phyloP scores from a whole-genome alignment of 2,888 invertebrate genomes.

The Ernsta delagoae region DNA sequence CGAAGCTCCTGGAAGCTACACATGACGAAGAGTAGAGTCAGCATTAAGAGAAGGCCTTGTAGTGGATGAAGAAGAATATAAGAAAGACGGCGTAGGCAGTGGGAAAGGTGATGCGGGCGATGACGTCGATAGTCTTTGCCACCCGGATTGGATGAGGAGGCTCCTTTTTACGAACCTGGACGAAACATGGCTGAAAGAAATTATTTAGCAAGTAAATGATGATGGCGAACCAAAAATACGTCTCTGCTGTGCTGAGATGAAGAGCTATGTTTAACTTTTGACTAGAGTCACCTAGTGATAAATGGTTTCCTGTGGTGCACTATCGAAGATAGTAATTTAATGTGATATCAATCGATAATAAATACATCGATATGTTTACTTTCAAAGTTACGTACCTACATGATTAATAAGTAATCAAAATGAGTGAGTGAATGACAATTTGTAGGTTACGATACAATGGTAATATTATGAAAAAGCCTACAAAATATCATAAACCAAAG shows the following conservation, averaged over 20 bases:
- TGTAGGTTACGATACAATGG: background rate
- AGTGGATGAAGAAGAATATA: slow-evolving; percentile 97
- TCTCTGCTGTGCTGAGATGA: slow-evolving; percentile 11
- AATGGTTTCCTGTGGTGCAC: slow-evolving; percentile 6
- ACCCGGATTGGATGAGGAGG: slow-evolving; percentile 96
- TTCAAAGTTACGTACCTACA: too few species aligned
- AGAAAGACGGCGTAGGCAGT: slow-evolving; percentile 96
- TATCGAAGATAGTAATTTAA: too few species aligned
- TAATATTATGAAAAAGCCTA: slow-evolving; percentile 12
- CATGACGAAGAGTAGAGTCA: slow-evolving; percentile 51
- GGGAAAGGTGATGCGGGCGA: slow-evolving; percentile 97
- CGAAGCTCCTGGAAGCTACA: slow-evolving; percentile 59
- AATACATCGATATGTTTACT: background rate
- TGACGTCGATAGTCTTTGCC: slow-evolving; percentile 97
- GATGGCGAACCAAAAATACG: slow-evolving; percentile 54
- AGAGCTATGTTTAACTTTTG: background rate
- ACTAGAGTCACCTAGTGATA: background rate
- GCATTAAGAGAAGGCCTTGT: slow-evolving; percentile 92
- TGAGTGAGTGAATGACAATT: background rate
- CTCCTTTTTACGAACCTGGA: slow-evolving; percentile 95
- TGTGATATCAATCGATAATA: too few species aligned
- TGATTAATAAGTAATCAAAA: background rate
- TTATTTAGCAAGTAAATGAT: slow-evolving; percentile 77
- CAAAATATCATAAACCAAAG: slow-evolving; percentile 11
- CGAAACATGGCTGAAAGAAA: slow-evolving; percentile 89